Evolutionary conservation across 1,140 invertebrate species (phyloP).

Genomic region (Sminthurides bifidus): DNA sequence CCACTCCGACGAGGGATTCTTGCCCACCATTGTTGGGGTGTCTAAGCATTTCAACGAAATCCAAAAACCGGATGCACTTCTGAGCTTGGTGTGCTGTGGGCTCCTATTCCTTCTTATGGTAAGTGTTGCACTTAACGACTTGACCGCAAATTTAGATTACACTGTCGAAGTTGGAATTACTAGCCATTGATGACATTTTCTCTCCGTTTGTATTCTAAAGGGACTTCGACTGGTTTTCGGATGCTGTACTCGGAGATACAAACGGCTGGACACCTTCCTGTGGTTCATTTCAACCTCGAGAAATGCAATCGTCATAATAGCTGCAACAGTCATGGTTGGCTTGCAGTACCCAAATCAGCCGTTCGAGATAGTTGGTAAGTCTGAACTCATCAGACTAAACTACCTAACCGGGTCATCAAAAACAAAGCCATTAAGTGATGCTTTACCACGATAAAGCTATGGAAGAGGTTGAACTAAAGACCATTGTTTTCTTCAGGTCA

Average conservation of each 20-base stretch:
- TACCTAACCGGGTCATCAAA: too few species aligned
- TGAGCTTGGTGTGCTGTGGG: slow-evolving; percentile 54
- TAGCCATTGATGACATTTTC: slow-evolving; percentile 6
- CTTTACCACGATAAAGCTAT: too few species aligned
- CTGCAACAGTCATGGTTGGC: slow-evolving; percentile 12
- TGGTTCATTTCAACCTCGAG: slow-evolving; percentile 62
- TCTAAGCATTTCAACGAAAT: slow-evolving; percentile 48
- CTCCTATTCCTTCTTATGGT: slow-evolving; percentile 56
- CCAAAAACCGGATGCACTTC: slow-evolving; percentile 50
- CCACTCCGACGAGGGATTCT: too few species aligned
- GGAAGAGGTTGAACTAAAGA: too few species aligned
- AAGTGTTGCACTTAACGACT: slow-evolving; percentile 28
- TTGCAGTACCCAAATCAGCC: slow-evolving; percentile 7
- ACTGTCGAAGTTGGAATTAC: neutral
- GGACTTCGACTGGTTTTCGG: slow-evolving; percentile 29
- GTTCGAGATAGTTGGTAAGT: slow-evolving; percentile 22
- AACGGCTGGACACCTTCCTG: slow-evolving; percentile 36
- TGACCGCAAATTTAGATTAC: neutral
- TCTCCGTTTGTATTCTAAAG: slow-evolving; percentile 31
- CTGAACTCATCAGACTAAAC: slow-evolving; percentile 34
- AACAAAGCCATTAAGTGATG: too few species aligned
- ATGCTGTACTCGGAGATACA: slow-evolving; percentile 17
- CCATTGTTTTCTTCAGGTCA: slow-evolving; percentile 11
- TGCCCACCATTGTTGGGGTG: too few species aligned
- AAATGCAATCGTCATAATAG: slow-evolving; percentile 63